A percentile compares a stretch with the other conserved stretches of the same genome.
These are phyloP conservation scores for Zelostemma sp. DNA, from an alignment of 1,140 invertebrate species.

Conservation along the genomic window DNA sequence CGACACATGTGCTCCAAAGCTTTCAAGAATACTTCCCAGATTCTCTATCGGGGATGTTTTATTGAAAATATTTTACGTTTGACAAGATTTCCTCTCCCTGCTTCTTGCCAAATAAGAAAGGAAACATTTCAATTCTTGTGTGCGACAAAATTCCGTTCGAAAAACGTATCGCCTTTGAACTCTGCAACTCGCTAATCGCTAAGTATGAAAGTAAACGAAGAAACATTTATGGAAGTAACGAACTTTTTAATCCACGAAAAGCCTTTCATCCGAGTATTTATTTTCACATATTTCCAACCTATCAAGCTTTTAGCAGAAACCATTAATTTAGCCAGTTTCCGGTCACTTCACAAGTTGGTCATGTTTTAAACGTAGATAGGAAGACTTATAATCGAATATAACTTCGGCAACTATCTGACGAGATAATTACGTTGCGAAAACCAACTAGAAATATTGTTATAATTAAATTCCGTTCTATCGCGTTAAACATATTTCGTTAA, in stretches of 20 bases:
- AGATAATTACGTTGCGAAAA: conserved; percentile 32
- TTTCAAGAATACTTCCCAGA: conserved; percentile 30
- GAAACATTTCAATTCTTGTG: no score
- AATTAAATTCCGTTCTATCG: background rate
- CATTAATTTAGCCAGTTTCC: conserved; percentile 34
- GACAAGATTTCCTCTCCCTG: conserved; percentile 7
- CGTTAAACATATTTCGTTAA: background rate
- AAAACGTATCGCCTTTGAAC: no score
- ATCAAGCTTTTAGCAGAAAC: conserved; percentile 26
- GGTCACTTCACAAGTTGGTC: conserved; percentile 34
- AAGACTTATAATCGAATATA: conserved; percentile 29
- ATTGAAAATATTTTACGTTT: conserved; percentile 31
- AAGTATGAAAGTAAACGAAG: no score
- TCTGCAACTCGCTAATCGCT: no score
- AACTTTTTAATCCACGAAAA: background rate
- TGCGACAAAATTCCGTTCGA: no score
- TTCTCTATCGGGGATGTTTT: conserved; percentile 27
- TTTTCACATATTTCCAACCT: background rate
- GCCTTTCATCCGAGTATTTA: background rate
- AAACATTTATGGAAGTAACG: no score
- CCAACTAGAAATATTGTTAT: conserved; percentile 28
- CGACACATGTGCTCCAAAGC: conserved; percentile 14
- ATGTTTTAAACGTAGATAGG: conserved; percentile 31
- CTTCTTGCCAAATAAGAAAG: background rate
- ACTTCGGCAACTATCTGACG: conserved; percentile 24